Percentiles rank a stretch among this genome's conserved stretches.
Conservation (phyloP, 2,888 invertebrate species). For the Amblyjoppa fuscipennis region DNA sequence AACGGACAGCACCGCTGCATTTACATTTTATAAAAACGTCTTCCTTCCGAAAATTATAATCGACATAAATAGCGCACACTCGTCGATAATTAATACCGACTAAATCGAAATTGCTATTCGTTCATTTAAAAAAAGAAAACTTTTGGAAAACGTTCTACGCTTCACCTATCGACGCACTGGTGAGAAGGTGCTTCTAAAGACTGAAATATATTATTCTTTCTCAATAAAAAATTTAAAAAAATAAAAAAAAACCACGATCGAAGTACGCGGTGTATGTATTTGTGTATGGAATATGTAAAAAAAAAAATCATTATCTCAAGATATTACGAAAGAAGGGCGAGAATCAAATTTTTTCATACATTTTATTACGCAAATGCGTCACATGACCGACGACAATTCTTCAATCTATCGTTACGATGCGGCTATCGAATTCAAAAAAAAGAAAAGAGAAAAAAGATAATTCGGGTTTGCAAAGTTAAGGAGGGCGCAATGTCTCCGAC, state of each 20-base stretch:
- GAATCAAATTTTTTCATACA: slow-evolving; percentile 60
- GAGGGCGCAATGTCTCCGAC: slow-evolving; percentile 14
- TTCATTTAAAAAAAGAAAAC: slow-evolving; percentile 29
- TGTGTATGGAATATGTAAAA: slow-evolving; percentile 47
- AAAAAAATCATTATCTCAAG: slow-evolving; percentile 60
- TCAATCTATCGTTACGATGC: slow-evolving; percentile 21
- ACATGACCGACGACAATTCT: slow-evolving; percentile 18
- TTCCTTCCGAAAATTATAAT: slow-evolving; percentile 49
- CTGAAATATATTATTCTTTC: slow-evolving; percentile 71
- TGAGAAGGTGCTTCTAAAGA: slow-evolving; percentile 74
- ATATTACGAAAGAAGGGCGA: slow-evolving; percentile 54
- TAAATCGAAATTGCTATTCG: slow-evolving; percentile 27
- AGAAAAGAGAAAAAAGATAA: slow-evolving; percentile 21
- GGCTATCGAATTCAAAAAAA: slow-evolving; percentile 38
- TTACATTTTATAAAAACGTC: slow-evolving; percentile 39
- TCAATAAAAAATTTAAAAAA: slow-evolving; percentile 46
- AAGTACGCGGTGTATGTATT: slow-evolving; percentile 58
- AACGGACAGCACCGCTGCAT: slow-evolving; percentile 3
- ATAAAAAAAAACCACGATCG: slow-evolving; percentile 12
- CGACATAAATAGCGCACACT: slow-evolving; percentile 30
- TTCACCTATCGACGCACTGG: slow-evolving; percentile 61
- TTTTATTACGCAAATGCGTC: slow-evolving; percentile 33
- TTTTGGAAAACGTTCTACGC: slow-evolving; percentile 43
- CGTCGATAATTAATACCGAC: slow-evolving; percentile 18
- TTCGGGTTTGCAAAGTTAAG: slow-evolving; percentile 47